Percentiles rank a stretch among this genome's conserved stretches.
phyloP scores from a whole-genome alignment of 2,797 vertebrate genomes.

The Prunella strophiata region DNA sequence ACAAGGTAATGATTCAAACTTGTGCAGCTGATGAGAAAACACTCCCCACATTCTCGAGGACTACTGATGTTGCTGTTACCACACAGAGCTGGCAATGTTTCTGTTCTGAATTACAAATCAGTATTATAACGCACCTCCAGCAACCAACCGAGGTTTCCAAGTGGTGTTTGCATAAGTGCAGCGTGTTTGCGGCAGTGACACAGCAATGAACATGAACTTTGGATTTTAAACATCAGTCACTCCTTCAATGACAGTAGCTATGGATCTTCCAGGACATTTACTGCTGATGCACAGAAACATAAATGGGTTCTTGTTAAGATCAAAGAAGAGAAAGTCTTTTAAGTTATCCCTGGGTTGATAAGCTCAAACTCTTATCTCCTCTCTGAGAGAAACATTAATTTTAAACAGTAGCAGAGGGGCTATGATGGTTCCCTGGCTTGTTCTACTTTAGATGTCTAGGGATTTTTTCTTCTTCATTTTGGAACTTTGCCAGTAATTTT shows the following conservation, averaged over 20 bases:
- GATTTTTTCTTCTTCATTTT: not conserved
- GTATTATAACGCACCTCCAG: not conserved
- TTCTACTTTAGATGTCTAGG: not conserved
- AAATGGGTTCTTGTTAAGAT: not conserved
- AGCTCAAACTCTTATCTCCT: not conserved
- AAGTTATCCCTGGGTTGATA: not conserved
- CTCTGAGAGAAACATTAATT: not conserved
- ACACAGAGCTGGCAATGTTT: not conserved
- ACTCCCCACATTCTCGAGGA: not conserved
- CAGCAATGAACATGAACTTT: not conserved
- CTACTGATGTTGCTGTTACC: not conserved
- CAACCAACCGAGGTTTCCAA: not conserved
- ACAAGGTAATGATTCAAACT: not conserved
- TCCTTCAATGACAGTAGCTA: not conserved
- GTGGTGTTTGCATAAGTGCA: not conserved
- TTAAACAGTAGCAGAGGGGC: not conserved
- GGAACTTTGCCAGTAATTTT: not conserved
- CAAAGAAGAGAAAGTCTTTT: not conserved
- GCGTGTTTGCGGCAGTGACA: not conserved
- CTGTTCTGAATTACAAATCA: not conserved
- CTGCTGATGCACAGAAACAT: not conserved
- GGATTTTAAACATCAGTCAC: not conserved
- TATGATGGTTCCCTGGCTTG: not conserved
- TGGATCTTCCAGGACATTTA: not conserved
- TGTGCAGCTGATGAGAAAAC: not conserved